Conservation (phyloP, 2,797 vertebrate genomes). For the Martes flavigula region DNA sequence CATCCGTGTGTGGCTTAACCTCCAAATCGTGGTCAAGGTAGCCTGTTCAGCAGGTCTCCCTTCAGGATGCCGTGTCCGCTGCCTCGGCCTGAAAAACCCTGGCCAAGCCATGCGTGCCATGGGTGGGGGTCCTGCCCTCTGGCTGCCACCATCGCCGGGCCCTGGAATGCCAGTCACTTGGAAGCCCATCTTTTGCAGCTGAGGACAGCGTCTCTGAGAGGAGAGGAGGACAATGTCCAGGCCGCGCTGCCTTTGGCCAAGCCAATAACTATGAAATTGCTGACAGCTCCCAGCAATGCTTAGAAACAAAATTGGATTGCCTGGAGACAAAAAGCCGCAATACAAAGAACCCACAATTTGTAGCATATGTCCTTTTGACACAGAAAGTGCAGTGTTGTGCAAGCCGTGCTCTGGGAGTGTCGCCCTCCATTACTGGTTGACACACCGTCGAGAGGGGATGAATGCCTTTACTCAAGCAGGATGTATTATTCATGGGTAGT, state of each 20-base stretch:
- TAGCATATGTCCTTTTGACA: background rate
- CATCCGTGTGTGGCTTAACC: background rate
- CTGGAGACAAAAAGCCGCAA: background rate
- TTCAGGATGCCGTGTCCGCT: accelerated
- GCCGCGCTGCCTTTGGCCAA: background rate
- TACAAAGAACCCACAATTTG: background rate
- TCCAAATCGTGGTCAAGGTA: background rate
- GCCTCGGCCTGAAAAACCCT: background rate
- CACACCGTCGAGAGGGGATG: accelerated
- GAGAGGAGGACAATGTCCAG: background rate
- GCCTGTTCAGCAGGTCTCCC: background rate
- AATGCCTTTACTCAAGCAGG: background rate
- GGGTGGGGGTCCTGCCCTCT: too few relatives aligned
- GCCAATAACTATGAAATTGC: background rate
- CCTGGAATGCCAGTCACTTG: background rate
- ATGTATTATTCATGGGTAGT: background rate
- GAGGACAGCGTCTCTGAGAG: background rate
- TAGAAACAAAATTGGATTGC: background rate
- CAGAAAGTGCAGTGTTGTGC: background rate
- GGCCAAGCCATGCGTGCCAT: background rate
- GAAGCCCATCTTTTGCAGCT: too few relatives aligned
- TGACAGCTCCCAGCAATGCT: background rate
- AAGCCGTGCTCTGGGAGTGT: accelerated
- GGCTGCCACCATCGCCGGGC: accelerated
- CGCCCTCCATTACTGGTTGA: background rate